These are phyloP conservation scores for Synanthedon vespiformis DNA, from an alignment of 2,888 invertebrate genomes.

Conservation along the genomic window DNA sequence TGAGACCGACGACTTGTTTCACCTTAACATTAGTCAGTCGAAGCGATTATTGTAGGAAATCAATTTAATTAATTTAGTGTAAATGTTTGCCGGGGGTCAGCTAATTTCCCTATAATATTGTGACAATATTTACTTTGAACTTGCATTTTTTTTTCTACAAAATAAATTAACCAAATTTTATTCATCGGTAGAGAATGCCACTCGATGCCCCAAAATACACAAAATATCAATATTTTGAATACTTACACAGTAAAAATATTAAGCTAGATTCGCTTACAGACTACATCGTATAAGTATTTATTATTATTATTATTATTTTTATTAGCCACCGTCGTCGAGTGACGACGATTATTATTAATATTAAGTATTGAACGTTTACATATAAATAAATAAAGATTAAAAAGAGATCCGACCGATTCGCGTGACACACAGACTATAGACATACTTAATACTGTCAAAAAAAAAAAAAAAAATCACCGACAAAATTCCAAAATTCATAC, in stretches of 20 bases:
- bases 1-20: no score
- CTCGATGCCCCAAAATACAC: constrained; percentile 23
- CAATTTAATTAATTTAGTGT: no score
- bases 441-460: constrained; percentile 66
- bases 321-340: constrained; percentile 57
- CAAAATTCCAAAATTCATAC: constrained; percentile 14
- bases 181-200: no score
- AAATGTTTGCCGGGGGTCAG: no score
- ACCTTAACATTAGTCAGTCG: no score
- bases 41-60: no score
- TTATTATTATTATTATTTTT: constrained; percentile 25
- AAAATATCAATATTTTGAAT: constrained; percentile 42
- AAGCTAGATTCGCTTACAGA: constrained; percentile 44
- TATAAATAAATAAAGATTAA: constrained; percentile 27
- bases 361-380: no score
- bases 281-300: constrained; percentile 56
- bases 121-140: no score
- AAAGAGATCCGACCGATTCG: constrained; percentile 52
- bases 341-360: constrained; percentile 32
- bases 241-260: constrained; percentile 41
- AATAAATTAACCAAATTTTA: no score
- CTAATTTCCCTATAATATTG: no score
- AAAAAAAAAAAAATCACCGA: constrained; percentile 29
- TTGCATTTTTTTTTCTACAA: no score
- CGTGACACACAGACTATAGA: constrained; percentile 26